Evolutionary conservation across 2,113 vertebrate species (phyloP).

Genomic region (Spilogale gracilis): DNA sequence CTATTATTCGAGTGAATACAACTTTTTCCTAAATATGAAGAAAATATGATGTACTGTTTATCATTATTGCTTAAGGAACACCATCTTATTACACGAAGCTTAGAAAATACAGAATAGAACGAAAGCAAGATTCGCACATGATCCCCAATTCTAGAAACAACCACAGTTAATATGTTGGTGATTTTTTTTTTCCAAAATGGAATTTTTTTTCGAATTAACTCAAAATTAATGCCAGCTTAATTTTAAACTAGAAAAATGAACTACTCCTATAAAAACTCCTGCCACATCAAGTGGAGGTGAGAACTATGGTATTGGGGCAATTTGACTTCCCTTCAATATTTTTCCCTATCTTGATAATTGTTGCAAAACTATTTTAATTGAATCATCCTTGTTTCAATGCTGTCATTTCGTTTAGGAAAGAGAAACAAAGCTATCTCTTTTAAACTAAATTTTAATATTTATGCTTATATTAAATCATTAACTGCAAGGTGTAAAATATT

Average conservation of each 20-base stretch:
- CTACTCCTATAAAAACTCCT: neutral
- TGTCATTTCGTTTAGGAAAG: neutral
- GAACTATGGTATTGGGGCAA: neutral
- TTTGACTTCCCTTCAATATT: neutral
- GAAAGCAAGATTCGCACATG: neutral
- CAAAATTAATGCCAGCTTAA: conserved; percentile 10
- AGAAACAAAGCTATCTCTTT: neutral
- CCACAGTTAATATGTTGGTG: neutral
- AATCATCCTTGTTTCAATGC: conserved; percentile 6
- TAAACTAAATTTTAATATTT: neutral
- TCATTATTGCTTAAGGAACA: conserved; percentile 22
- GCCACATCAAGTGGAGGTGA: neutral
- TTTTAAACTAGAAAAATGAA: conserved; percentile 32
- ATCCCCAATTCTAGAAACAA: conserved; percentile 2
- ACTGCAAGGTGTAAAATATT: neutral
- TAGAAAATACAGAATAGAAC: neutral
- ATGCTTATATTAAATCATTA: neutral
- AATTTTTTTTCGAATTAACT: conserved; percentile 7
- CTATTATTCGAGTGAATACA: neutral
- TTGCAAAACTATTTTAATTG: conserved; percentile 26
- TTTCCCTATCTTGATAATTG: neutral
- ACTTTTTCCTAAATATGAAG: neutral
- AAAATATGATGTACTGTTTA: neutral
- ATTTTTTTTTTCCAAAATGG: conserved; percentile 44
- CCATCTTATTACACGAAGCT: neutral